Conservation (phyloP, 1,140 invertebrate genomes). For the Nylanderia fulva region DNA sequence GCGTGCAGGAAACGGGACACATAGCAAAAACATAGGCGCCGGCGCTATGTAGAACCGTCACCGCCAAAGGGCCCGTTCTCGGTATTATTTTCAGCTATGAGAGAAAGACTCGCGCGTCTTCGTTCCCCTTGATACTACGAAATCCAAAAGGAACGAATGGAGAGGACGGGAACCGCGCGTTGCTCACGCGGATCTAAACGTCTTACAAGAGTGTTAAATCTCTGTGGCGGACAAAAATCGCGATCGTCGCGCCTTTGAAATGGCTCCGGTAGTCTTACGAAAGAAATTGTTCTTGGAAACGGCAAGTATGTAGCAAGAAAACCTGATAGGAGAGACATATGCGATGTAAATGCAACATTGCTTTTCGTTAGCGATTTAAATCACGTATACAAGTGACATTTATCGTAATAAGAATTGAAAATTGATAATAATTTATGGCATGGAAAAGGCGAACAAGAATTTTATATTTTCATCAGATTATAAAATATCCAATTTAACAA, state of each 20-base stretch:
- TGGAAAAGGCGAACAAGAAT: background rate
- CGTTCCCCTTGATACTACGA: constrained; percentile 69
- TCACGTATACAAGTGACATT: background rate
- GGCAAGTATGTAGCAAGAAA: constrained; percentile 13
- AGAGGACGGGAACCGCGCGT: background rate
- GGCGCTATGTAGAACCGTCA: constrained; percentile 75
- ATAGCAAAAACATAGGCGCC: constrained; percentile 79
- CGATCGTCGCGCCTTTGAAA: constrained; percentile 69
- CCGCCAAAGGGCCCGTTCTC: constrained; percentile 78
- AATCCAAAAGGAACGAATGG: constrained; percentile 71
- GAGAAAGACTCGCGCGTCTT: constrained; percentile 67
- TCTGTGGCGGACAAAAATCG: constrained; percentile 66
- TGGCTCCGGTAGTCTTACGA: constrained; percentile 10
- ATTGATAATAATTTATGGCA: background rate
- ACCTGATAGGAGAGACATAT: constrained; percentile 18
- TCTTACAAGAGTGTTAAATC: constrained; percentile 63
- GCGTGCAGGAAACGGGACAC: constrained; percentile 69
- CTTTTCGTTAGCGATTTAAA: background rate
- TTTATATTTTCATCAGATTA: background rate
- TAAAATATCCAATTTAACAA: background rate
- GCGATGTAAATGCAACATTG: background rate
- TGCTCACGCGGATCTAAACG: constrained; percentile 30
- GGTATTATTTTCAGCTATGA: constrained; percentile 76
- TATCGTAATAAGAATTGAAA: background rate
- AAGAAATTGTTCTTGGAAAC: constrained; percentile 56